Evolutionary conservation across 2,113 vertebrate species (phyloP).

Genomic region (Oenanthe oenanthe): DNA sequence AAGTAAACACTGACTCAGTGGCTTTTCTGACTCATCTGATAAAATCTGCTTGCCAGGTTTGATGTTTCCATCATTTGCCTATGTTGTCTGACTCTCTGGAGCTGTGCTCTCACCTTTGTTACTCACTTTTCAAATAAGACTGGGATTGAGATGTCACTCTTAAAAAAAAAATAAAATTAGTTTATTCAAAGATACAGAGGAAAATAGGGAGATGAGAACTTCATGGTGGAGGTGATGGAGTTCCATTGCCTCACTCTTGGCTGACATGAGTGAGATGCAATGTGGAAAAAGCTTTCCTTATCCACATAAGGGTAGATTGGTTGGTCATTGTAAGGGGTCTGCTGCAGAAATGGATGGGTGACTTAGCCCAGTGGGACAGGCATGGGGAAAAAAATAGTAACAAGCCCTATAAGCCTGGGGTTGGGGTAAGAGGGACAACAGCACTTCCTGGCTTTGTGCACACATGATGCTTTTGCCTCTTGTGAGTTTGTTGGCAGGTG

Average conservation of each 20-base stretch:
- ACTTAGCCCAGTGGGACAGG: not conserved
- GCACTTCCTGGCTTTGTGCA: not conserved
- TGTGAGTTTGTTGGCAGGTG: slow-evolving; percentile 33
- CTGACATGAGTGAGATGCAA: not conserved
- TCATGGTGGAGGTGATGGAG: not conserved
- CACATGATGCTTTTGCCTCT: not conserved
- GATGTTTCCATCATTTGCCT: not conserved
- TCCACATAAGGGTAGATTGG: accelerated
- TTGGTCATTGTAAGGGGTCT: not conserved
- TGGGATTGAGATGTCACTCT: not conserved
- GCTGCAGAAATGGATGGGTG: not conserved
- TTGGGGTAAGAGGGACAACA: not conserved
- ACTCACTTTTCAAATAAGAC: not conserved
- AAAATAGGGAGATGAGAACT: not conserved
- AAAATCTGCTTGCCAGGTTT: not conserved
- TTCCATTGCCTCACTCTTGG: not conserved
- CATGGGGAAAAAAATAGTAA: not conserved
- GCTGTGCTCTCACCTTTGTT: not conserved
- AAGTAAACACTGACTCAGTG: not conserved
- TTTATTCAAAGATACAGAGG: not conserved
- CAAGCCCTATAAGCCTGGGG: not conserved
- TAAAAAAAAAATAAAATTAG: not conserved
- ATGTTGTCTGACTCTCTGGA: not conserved
- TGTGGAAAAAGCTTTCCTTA: not conserved
- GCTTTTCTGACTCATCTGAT: not conserved